Percentiles rank a stretch among this genome's conserved stretches.
phyloP scores from a whole-genome alignment of 2,888 invertebrate genomes.

The Tortricodes alternella region DNA sequence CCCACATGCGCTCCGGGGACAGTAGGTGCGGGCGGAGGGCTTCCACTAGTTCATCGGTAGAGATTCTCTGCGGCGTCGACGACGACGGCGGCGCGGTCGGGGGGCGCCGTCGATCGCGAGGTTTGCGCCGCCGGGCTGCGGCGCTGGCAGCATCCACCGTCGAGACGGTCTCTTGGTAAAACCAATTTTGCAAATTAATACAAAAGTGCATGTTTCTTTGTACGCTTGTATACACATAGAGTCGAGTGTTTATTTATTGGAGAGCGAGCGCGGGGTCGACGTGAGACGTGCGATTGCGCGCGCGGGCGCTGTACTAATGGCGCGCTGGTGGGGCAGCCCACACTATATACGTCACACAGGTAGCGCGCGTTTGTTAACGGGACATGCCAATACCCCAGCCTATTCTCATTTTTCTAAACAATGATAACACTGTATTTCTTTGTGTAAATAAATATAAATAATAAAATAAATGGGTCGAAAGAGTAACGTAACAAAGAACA shows the following conservation, averaged over 20 bases:
- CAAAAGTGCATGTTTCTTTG: constrained; percentile 74
- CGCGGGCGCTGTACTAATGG: constrained; percentile 79
- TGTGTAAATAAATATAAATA: constrained; percentile 49
- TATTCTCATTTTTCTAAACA: constrained; percentile 80
- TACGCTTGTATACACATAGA: constrained; percentile 79
- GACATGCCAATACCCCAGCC: constrained; percentile 78
- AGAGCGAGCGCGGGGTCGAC: constrained; percentile 69
- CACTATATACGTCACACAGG: constrained; percentile 79
- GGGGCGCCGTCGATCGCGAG: constrained; percentile 67
- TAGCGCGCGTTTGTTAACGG: constrained; percentile 78
- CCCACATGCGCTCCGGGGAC: constrained; percentile 83
- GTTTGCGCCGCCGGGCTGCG: constrained; percentile 69
- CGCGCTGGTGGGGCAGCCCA: constrained; percentile 76
- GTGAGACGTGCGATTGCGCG: constrained; percentile 77
- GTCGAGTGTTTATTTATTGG: constrained; percentile 52
- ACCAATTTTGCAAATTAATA: constrained; percentile 75
- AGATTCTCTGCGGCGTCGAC: constrained; percentile 74
- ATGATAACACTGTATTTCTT: constrained; percentile 59
- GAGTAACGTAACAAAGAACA: neutral
- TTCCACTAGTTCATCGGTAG: constrained; percentile 81
- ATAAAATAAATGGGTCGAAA: constrained; percentile 37
- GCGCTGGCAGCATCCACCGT: constrained; percentile 69
- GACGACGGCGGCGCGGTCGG: constrained; percentile 71
- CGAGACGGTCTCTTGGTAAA: constrained; percentile 77
- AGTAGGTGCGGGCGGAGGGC: constrained; percentile 85